A percentile compares a stretch with the other conserved stretches of the same genome.
Evolutionary conservation across 2,888 invertebrate genomes (phyloP).

Genomic region (Caradrina clavipalpis): DNA sequence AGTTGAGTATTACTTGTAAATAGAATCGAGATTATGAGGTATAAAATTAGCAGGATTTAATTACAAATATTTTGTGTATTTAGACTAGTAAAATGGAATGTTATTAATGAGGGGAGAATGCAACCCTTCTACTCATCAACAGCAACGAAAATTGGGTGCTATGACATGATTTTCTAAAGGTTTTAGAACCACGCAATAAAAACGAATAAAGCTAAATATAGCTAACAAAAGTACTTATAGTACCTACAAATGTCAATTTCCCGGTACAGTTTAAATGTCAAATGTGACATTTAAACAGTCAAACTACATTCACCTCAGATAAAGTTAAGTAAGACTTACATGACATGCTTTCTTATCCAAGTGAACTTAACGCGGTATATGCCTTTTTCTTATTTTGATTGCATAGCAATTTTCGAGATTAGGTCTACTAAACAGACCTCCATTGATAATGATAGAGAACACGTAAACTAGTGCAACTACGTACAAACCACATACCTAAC

Average conservation of each 20-base stretch:
- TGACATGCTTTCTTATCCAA: slow-evolving; percentile 10
- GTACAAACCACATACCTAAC: slow-evolving; percentile 38
- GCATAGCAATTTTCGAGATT: slow-evolving; percentile 42
- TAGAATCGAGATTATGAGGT: background rate
- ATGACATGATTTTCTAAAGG: background rate
- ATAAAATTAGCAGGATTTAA: background rate
- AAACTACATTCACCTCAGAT: background rate
- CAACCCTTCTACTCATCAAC: no score
- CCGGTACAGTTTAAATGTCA: no score
- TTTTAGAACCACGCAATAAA: background rate
- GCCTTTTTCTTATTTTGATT: slow-evolving; percentile 40
- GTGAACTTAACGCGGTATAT: slow-evolving; percentile 1
- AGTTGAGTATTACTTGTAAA: background rate
- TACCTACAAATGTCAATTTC: no score
- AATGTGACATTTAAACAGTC: background rate
- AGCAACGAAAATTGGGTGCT: no score
- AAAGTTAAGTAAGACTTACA: background rate
- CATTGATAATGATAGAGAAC: slow-evolving; percentile 45
- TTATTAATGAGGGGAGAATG: no score
- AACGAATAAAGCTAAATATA: no score
- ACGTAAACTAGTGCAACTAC: slow-evolving; percentile 37
- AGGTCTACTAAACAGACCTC: slow-evolving; percentile 38
- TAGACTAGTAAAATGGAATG: no score
- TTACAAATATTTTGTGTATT: no score
- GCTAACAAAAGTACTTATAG: no score